phyloP scores from a whole-genome alignment of 2,113 vertebrate genomes.

The Indicator indicator region DNA sequence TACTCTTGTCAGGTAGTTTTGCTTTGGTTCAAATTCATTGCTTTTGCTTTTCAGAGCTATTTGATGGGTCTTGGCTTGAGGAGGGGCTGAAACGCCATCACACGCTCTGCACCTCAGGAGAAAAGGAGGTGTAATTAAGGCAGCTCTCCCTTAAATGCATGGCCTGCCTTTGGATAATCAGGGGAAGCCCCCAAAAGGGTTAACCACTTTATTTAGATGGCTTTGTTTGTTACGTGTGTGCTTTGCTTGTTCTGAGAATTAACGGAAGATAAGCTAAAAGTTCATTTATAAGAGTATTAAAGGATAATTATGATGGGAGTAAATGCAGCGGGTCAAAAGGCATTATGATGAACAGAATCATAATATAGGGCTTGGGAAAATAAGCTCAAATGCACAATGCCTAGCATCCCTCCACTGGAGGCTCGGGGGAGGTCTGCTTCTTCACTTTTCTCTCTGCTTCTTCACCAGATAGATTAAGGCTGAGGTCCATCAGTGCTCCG shows the following conservation, averaged over 20 bases:
- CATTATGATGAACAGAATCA: slow-evolving; percentile 80
- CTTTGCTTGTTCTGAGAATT: slow-evolving; percentile 83
- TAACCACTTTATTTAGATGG: slow-evolving; percentile 82
- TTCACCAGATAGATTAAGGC: slow-evolving; percentile 45
- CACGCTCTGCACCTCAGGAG: neutral
- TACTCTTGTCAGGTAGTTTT: neutral
- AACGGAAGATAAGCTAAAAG: slow-evolving; percentile 85
- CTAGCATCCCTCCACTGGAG: slow-evolving; percentile 21
- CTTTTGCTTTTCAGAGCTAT: neutral
- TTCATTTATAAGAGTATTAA: slow-evolving; percentile 89
- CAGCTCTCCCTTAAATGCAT: neutral
- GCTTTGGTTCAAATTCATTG: neutral
- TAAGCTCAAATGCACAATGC: slow-evolving; percentile 68
- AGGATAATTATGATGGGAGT: slow-evolving; percentile 87
- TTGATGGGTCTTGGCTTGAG: neutral
- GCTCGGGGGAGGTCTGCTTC: neutral
- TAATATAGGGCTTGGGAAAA: slow-evolving; percentile 76
- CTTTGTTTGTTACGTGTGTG: slow-evolving; percentile 78
- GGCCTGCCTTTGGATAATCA: slow-evolving; percentile 36
- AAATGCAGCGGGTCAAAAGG: slow-evolving; percentile 82
- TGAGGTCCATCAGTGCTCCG: neutral
- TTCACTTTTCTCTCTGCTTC: neutral
- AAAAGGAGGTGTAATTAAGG: neutral
- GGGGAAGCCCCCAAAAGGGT: slow-evolving; percentile 65
- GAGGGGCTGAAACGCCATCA: neutral